Base-by-base conservation (phyloP, 2,888 invertebrate species). In the Acanthosoma haemorrhoidale region DNA sequence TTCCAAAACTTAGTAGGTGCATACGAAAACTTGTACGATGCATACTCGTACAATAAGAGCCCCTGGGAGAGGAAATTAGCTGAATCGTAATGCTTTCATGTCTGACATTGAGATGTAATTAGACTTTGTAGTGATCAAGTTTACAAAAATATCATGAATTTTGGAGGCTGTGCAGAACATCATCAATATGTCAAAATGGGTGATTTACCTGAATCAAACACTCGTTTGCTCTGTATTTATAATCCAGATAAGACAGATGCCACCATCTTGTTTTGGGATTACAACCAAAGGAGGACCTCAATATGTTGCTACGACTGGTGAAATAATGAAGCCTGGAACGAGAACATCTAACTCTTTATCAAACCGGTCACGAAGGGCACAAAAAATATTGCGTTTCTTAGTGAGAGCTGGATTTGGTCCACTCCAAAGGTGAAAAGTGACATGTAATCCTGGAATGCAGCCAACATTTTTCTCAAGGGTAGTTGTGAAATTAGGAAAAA, bases 401-500 rank as follows among this genome's bases (percentile, higher is more conserved):
- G 70, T 39, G 64, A 71, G 75, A 13, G 36, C 29, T 57, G 68
- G 68, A 11, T 68, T 68, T 4, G 21, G 58, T 25, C 29, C 61
- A 4, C 9, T 8, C 38, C 60, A 29, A 6, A 69, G 69, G 3
- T 21, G 39, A 15, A 69, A 25, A 5, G 59, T 58, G 18, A 58
- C 70, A 32, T n/a, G n/a, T 15, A 51, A 32, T 32, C 34, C 34
- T 32, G 34, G 34, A 32, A 32, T 32, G 34, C 34, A 32, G 9
- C 34, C 34, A 32, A 32, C 34, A 6, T 4, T 32, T 32, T 32
- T 9, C 9, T 32, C 34, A 32, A 32, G 9, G 34, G 9, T 32
- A 6, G 34, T 4, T 9, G 34, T 6, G 9, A 6, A 32, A 32
- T n/a, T n/a, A n/a, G n/a, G n/a, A n/a, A n/a, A n/a, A n/a, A n/a